Evolutionary conservation across 2,113 vertebrate species (phyloP).

Genomic region (Ariopsis seemanni): DNA sequence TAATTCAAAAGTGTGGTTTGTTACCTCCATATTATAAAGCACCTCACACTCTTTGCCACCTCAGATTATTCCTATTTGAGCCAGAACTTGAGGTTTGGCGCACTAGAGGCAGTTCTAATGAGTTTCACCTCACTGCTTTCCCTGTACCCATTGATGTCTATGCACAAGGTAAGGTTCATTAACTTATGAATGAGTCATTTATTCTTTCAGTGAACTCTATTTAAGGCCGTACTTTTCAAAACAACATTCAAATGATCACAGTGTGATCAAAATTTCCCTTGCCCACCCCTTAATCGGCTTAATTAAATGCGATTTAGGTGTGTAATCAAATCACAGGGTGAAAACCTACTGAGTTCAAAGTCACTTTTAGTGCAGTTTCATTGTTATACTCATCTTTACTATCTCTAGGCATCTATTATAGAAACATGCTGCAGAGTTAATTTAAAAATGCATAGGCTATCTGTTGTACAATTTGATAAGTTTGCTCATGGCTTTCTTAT

Average conservation of each 20-base stretch:
- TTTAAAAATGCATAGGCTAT: not conserved
- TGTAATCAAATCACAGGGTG: constrained; percentile 10
- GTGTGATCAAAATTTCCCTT: constrained; percentile 6
- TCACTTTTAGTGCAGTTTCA: not conserved
- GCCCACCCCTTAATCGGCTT: not conserved
- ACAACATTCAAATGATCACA: not conserved
- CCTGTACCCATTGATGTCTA: constrained; percentile 60
- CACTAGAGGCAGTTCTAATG: constrained; percentile 44
- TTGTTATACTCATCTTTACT: not conserved
- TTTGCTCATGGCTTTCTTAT: not conserved
- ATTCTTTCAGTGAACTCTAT: constrained; percentile 9
- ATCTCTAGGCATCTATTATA: not conserved
- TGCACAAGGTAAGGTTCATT: constrained; percentile 56
- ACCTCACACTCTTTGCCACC: constrained; percentile 32
- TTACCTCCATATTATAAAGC: constrained; percentile 55
- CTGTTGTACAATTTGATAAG: not conserved
- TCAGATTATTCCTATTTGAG: constrained; percentile 53
- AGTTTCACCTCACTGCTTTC: constrained; percentile 49
- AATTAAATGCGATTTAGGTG: constrained; percentile 15
- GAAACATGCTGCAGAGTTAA: not conserved
- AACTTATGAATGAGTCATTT: constrained; percentile 50
- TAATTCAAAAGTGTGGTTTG: constrained; percentile 67
- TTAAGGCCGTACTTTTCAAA: constrained; percentile 1
- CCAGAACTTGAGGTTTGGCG: constrained; percentile 45
- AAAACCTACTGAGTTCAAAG: constrained; percentile 15